phyloP scores from a whole-genome alignment of 2,888 invertebrate genomes.

The Oscheius myriophilus region DNA sequence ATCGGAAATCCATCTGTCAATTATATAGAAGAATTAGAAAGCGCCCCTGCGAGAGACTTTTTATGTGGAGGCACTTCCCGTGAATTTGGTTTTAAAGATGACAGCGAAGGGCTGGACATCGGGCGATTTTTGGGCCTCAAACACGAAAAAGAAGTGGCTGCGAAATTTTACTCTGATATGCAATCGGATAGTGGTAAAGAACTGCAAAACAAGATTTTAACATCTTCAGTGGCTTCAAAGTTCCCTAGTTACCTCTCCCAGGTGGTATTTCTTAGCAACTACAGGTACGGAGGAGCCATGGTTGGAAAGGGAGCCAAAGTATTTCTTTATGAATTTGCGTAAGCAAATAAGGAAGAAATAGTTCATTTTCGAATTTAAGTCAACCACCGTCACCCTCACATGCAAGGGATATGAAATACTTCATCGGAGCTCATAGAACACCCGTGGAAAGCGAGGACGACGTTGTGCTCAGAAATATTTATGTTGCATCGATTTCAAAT shows the following conservation, averaged over 20 bases:
- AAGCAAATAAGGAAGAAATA: neutral
- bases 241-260: constrained; percentile 20
- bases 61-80: constrained; percentile 2
- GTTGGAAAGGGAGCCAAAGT: constrained; percentile 22
- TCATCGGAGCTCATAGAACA: constrained; percentile 8
- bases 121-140: constrained; percentile 10
- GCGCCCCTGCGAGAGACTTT: constrained; percentile 3
- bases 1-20: neutral
- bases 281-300: constrained; percentile 13
- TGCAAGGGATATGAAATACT: constrained; percentile 9
- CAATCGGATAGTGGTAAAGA: too few relatives aligned
- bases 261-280: constrained; percentile 5
- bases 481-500: neutral
- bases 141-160: neutral
- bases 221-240: constrained; percentile 13
- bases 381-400: neutral
- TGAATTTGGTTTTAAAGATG: constrained; percentile 7
- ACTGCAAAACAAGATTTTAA: too few relatives aligned
- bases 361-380: neutral
- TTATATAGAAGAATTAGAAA: neutral
- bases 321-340: constrained; percentile 25
- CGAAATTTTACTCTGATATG: constrained; percentile 6
- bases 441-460: neutral
- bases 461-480: neutral
- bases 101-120: neutral